These are phyloP conservation scores for Telmatochromis brachygnathus DNA, from an alignment of 2,113 vertebrate genomes.

Conservation along the genomic window DNA sequence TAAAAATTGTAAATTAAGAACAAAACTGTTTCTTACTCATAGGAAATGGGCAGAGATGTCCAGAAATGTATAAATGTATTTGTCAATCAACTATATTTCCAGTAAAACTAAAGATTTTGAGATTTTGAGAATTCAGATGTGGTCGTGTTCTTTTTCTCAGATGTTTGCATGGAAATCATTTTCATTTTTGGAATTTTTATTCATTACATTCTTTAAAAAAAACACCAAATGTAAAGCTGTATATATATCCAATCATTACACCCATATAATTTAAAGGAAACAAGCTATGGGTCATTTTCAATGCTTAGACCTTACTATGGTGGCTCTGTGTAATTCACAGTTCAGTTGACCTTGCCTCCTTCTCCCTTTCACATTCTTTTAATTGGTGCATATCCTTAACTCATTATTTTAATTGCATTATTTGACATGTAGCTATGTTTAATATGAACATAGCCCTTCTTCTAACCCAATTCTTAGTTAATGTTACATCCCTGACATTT, in stretches of 20 bases:
- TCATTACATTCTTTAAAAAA: background rate
- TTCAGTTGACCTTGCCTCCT: background rate
- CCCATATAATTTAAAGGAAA: background rate
- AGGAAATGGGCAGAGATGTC: slow-evolving; percentile 40
- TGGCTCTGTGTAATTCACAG: background rate
- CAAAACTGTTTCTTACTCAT: slow-evolving; percentile 41
- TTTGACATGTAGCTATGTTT: background rate
- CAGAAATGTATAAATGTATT: slow-evolving; percentile 39
- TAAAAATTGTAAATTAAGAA: slow-evolving; percentile 44
- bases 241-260: background rate
- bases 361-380: background rate
- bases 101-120: slow-evolving; percentile 48
- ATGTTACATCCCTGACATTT: background rate
- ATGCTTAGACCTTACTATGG: background rate
- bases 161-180: background rate
- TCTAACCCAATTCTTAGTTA: background rate
- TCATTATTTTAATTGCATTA: background rate
- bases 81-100: slow-evolving; percentile 57
- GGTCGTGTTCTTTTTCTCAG: background rate
- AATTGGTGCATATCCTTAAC: background rate
- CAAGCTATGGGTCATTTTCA: background rate
- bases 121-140: slow-evolving; percentile 5
- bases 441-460: background rate
- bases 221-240: background rate
- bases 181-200: background rate